phyloP scores from a whole-genome alignment of 2,113 vertebrate species.

The Synchiropus splendidus region DNA sequence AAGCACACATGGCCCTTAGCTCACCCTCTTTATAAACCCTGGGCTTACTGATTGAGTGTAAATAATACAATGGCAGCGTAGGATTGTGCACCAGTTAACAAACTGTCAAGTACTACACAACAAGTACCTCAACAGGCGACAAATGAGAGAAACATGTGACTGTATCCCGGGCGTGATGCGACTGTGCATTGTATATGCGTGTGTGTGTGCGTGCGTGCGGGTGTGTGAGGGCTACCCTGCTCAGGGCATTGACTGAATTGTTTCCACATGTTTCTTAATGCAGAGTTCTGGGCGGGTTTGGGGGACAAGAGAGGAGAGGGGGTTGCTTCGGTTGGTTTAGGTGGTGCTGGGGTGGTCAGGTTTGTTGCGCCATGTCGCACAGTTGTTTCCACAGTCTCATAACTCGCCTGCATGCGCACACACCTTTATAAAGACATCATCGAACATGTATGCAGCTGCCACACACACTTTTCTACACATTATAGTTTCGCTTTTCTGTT shows the following conservation, averaged over 20 bases:
- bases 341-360: constrained; percentile 52
- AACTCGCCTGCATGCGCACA: constrained; percentile 40
- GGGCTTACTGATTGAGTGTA: constrained; percentile 51
- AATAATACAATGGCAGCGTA: constrained; percentile 60
- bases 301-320: constrained; percentile 49
- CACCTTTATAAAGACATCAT: constrained; percentile 45
- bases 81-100: constrained; percentile 54
- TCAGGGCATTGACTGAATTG: constrained; percentile 72
- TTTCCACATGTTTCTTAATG: constrained; percentile 75
- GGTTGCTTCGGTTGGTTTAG: constrained; percentile 49
- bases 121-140: constrained; percentile 50
- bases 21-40: constrained; percentile 33
- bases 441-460: constrained; percentile 21
- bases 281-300: constrained; percentile 70
- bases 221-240: constrained; percentile 68
- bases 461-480: constrained; percentile 25
- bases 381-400: constrained; percentile 71
- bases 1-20: constrained; percentile 24
- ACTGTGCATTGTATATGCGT: constrained; percentile 26
- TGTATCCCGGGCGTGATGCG: constrained; percentile 28
- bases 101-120: constrained; percentile 57
- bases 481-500: constrained; percentile 18
- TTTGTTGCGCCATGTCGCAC: constrained; percentile 68
- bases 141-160: constrained; percentile 43
- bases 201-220: constrained; percentile 38